phyloP scores from a whole-genome alignment of 2,797 vertebrate species.

The Mormyrus proboscirostris region DNA sequence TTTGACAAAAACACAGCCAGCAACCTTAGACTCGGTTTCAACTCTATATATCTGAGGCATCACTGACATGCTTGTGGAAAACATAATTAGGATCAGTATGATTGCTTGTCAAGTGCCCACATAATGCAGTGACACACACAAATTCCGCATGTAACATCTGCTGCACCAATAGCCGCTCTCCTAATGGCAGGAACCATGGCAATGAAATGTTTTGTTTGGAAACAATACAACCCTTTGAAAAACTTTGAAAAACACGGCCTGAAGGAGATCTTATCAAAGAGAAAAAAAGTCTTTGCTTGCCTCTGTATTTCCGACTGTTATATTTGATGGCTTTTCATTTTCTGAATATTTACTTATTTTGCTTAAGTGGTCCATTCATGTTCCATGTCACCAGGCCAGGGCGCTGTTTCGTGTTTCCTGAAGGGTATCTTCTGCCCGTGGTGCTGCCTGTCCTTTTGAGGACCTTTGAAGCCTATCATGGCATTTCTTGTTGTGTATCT shows the following conservation, averaged over 20 bases:
- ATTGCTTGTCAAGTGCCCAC: background rate
- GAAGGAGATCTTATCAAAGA: conserved; percentile 42
- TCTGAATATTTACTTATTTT: conserved; percentile 43
- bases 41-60: background rate
- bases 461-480: conserved; percentile 39
- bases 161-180: background rate
- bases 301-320: conserved; percentile 39
- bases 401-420: conserved; percentile 58
- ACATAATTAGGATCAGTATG: background rate
- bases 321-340: conserved; percentile 40
- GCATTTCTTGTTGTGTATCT: conserved; percentile 38
- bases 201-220: conserved; percentile 46
- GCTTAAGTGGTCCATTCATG: conserved; percentile 35
- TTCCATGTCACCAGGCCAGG: conserved; percentile 36
- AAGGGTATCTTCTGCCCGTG: conserved; percentile 39
- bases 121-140: background rate
- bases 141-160: background rate
- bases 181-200: conserved; percentile 31
- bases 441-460: conserved; percentile 42
- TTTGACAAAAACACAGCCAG: background rate
- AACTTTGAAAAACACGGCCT: background rate
- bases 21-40: background rate
- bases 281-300: conserved; percentile 42
- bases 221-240: conserved; percentile 25
- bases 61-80: background rate